These are phyloP conservation scores for Lagenorhynchus albirostris DNA, from an alignment of 2,113 vertebrate genomes.

Conservation along the genomic window DNA sequence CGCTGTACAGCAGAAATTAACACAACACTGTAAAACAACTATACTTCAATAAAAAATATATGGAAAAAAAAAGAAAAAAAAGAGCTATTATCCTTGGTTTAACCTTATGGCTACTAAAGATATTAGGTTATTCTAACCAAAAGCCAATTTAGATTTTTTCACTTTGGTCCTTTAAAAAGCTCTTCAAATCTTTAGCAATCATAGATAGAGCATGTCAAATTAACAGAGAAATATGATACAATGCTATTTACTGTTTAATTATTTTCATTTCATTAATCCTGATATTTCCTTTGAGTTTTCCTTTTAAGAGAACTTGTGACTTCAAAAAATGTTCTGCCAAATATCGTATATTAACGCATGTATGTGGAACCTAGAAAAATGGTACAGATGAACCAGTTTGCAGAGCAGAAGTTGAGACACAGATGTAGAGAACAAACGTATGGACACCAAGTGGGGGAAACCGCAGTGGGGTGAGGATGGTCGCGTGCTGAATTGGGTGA, in stretches of 20 bases:
- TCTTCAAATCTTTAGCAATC: background rate
- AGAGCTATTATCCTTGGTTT: background rate
- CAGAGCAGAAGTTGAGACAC: too few relatives aligned
- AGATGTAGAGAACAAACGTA: too few relatives aligned
- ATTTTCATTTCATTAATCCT: background rate
- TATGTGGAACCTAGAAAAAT: too few relatives aligned
- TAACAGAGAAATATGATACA: background rate
- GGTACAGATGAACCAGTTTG: too few relatives aligned
- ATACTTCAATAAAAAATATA: background rate
- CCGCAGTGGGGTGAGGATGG: too few relatives aligned
- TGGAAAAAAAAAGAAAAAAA: background rate
- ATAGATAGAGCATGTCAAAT: background rate
- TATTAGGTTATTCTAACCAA: slow-evolving; percentile 3
- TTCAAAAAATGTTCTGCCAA: background rate
- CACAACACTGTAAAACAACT: background rate
- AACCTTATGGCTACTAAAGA: background rate
- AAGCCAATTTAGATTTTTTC: background rate
- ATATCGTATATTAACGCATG: too few relatives aligned
- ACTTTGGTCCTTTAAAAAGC: background rate
- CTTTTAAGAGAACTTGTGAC: background rate
- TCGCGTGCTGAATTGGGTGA: too few relatives aligned
- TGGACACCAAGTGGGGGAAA: too few relatives aligned
- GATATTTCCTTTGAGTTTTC: background rate
- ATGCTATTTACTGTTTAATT: background rate
- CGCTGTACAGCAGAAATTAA: background rate